Evolutionary conservation across 2,888 invertebrate genomes (phyloP).

Genomic region (Pyrrhia umbra): DNA sequence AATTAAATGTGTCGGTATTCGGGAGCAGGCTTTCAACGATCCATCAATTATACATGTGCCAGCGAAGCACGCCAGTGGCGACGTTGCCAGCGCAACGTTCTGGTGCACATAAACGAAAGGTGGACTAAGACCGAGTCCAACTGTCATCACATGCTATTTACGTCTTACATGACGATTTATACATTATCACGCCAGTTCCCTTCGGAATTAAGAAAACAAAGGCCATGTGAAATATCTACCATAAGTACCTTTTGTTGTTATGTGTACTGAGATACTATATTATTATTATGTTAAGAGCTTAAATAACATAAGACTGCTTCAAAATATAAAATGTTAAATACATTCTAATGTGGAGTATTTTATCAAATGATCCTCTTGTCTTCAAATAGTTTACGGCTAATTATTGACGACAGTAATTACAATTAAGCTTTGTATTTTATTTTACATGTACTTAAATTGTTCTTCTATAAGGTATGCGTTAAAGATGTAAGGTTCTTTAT

Average conservation of each 20-base stretch:
- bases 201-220: no score
- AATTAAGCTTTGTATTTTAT: not conserved
- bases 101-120: constrained; percentile 9
- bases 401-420: no score
- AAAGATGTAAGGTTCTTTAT: not conserved
- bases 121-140: constrained; percentile 18
- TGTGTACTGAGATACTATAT: no score
- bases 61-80: constrained; percentile 26
- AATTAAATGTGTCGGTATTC: constrained; percentile 54
- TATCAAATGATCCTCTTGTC: no score
- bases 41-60: constrained; percentile 49
- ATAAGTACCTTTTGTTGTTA: no score
- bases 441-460: not conserved
- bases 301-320: no score
- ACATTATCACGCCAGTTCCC: not conserved
- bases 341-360: no score
- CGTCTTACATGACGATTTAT: constrained; percentile 17
- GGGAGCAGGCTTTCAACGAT: constrained; percentile 64
- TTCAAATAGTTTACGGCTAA: no score
- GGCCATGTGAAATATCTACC: no score
- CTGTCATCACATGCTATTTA: constrained; percentile 29
- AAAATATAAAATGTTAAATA: no score
- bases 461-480: not conserved
- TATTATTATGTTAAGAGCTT: no score
- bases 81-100: constrained; percentile 39